Conservation (phyloP, 2,888 invertebrate species). For the Hirtodrosophila cameraria region DNA sequence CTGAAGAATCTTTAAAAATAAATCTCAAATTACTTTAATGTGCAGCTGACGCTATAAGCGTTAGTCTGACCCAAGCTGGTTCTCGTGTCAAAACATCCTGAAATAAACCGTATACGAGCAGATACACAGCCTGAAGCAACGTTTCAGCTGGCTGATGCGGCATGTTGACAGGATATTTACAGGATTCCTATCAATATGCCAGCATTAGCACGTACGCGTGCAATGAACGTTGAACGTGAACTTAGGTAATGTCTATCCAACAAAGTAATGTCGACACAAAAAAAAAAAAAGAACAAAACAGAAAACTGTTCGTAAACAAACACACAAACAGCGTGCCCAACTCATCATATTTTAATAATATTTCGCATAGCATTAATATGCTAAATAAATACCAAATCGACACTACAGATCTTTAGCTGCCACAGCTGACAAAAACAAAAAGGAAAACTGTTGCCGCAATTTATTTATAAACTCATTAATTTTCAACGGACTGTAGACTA, state of each 20-base stretch:
- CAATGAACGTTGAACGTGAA: slow-evolving; percentile 68
- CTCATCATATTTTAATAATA: slow-evolving; percentile 52
- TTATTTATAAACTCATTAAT: slow-evolving; percentile 58
- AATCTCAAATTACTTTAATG: slow-evolving; percentile 71
- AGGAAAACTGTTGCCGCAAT: slow-evolving; percentile 40
- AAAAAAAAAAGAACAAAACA: slow-evolving; percentile 2
- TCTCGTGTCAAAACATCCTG: slow-evolving; percentile 15
- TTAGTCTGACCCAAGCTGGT: slow-evolving; percentile 37
- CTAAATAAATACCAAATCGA: slow-evolving; percentile 47
- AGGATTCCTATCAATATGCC: slow-evolving; percentile 79
- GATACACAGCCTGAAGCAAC: slow-evolving; percentile 25
- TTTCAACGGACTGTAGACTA: slow-evolving; percentile 16
- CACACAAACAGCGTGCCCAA: slow-evolving; percentile 20
- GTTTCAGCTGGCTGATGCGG: slow-evolving; percentile 34
- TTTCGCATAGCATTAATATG: slow-evolving; percentile 41
- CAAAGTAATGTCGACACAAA: slow-evolving; percentile 4
- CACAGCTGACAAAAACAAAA: slow-evolving; percentile 13
- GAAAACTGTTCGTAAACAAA: slow-evolving; percentile 2
- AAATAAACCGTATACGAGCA: slow-evolving; percentile 38
- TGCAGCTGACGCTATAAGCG: slow-evolving; percentile 78
- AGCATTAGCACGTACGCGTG: slow-evolving; percentile 72
- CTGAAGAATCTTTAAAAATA: slow-evolving; percentile 64
- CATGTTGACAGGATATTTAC: slow-evolving; percentile 79
- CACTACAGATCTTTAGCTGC: slow-evolving; percentile 38
- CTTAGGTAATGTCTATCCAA: slow-evolving; percentile 48